Conservation (phyloP, 1,140 invertebrate genomes). For the Zaprionus tsacasi region DNA sequence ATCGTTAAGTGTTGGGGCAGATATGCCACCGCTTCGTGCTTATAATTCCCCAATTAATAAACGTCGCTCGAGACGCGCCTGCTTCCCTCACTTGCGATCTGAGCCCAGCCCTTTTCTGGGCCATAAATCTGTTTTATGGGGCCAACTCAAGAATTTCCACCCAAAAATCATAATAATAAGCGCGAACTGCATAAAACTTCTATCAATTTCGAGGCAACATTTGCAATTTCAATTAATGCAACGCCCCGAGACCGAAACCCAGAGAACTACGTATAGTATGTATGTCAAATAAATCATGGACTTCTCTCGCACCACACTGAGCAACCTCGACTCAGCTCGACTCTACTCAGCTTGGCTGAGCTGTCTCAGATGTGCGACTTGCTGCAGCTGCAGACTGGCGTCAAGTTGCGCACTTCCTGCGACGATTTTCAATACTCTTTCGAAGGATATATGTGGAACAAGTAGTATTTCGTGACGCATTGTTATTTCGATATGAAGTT, state of each 20-base stretch:
- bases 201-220: slow-evolving; percentile 69
- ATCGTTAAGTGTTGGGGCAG: slow-evolving; percentile 37
- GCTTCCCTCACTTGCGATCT: slow-evolving; percentile 18
- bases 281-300: slow-evolving; percentile 77
- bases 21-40: slow-evolving; percentile 42
- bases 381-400: slow-evolving; percentile 25
- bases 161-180: slow-evolving; percentile 23
- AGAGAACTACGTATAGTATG: slow-evolving; percentile 46
- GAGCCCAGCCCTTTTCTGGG: slow-evolving; percentile 52
- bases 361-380: slow-evolving; percentile 47
- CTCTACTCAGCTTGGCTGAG: slow-evolving; percentile 4
- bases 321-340: slow-evolving; percentile 14
- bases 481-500: not conserved
- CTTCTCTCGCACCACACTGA: slow-evolving; percentile 19
- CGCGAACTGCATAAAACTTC: slow-evolving; percentile 63
- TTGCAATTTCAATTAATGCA: slow-evolving; percentile 83
- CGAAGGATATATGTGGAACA: not conserved
- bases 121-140: slow-evolving; percentile 56
- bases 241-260: slow-evolving; percentile 49
- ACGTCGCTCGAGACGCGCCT: slow-evolving; percentile 46
- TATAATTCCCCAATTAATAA: slow-evolving; percentile 80
- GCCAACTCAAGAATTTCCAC: slow-evolving; percentile 48
- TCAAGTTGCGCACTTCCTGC: slow-evolving; percentile 68
- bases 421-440: slow-evolving; percentile 11
- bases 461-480: not conserved